These are phyloP conservation scores for Puffinus mauretanicus DNA, from an alignment of 2,113 vertebrate species.

Conservation along the genomic window DNA sequence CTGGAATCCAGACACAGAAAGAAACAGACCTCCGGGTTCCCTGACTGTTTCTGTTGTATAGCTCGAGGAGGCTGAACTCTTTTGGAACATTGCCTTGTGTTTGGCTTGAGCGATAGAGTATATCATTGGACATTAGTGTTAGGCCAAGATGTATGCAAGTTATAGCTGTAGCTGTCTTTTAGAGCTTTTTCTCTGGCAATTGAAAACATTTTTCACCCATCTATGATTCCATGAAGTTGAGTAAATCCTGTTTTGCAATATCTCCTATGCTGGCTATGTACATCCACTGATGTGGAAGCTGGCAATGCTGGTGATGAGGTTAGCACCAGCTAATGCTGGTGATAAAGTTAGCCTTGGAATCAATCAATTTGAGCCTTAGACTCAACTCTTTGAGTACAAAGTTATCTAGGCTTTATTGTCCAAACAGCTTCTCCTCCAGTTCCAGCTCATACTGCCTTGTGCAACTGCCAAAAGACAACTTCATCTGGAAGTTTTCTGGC, in stretches of 20 bases:
- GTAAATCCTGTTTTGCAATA: not conserved
- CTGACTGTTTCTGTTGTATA: not conserved
- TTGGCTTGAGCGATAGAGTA: not conserved
- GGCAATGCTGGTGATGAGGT: not conserved
- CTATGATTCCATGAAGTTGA: not conserved
- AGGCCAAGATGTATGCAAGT: not conserved
- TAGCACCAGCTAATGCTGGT: not conserved
- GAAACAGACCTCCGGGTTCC: not conserved
- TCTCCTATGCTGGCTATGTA: rapidly evolving
- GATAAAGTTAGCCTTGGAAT: not conserved
- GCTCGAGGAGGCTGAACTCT: not conserved
- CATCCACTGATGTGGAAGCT: not conserved
- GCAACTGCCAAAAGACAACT: not conserved
- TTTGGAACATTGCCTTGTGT: not conserved
- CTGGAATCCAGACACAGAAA: not conserved
- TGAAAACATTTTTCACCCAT: not conserved
- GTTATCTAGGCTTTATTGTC: not conserved
- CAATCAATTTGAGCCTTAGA: not conserved
- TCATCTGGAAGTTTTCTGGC: not conserved
- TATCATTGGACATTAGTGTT: not conserved
- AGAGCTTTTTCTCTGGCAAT: not conserved
- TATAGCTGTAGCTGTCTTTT: not conserved
- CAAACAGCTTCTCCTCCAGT: not conserved
- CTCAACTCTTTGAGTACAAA: not conserved
- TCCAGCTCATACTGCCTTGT: not conserved